phyloP scores from a whole-genome alignment of 2,113 vertebrate species.

The Oreochromis tanganicae region DNA sequence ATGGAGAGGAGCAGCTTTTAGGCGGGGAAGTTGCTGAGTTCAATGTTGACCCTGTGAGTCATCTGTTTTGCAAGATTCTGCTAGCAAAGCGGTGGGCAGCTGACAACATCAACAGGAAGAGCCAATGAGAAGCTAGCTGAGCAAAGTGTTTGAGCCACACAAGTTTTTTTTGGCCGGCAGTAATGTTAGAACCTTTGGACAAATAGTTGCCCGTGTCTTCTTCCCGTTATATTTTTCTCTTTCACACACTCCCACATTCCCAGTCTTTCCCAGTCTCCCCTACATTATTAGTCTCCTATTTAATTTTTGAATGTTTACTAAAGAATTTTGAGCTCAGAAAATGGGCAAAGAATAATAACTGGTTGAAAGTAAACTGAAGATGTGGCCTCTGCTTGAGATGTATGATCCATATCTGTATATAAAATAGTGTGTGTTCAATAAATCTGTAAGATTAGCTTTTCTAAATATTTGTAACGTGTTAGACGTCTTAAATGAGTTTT shows the following conservation, averaged over 20 bases:
- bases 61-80: conserved; percentile 34
- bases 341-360: background rate
- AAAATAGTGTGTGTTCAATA: background rate
- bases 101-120: conserved; percentile 13
- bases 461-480: background rate
- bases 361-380: background rate
- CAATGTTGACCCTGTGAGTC: conserved; percentile 42
- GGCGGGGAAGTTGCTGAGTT: background rate
- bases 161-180: background rate
- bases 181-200: background rate
- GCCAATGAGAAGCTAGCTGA: background rate
- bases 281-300: background rate
- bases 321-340: background rate
- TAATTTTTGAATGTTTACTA: background rate
- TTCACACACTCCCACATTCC: background rate
- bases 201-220: background rate
- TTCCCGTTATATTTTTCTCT: background rate
- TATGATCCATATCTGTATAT: background rate
- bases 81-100: conserved; percentile 8
- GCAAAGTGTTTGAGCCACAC: background rate
- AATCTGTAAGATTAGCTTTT: background rate
- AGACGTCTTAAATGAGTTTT: background rate
- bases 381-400: background rate
- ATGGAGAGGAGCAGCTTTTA: background rate
- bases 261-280: background rate